Evolutionary conservation across 1,140 invertebrate genomes (phyloP), one percentile per base, ranked within the genome.

Genomic region (Eupristina koningsbergeri): DNA sequence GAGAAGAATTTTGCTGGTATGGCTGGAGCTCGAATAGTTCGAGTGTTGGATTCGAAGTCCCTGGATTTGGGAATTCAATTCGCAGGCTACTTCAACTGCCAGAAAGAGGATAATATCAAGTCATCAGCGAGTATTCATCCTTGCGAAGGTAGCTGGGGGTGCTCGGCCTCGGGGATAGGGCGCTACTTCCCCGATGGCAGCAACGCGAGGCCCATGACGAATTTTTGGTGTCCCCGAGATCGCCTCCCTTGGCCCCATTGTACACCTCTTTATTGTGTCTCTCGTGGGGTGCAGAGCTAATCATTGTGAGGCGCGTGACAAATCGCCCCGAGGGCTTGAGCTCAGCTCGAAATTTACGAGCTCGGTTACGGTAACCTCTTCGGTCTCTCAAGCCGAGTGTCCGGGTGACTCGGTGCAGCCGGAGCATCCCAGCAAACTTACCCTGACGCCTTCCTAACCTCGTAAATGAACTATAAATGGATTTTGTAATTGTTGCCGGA

Each of bases 401-500:
- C 5, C 19, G 45, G 47, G 79, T 69, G 64, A 69, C 58, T 29
- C 26, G 41, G 77, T 3, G 19, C 22, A 22, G 19, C 26, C 19
- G 13, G 1, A 1, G 53, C 22, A 17, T 3, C 50, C 50, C 9
- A 22, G 36, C 17, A 31, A 34, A 19, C 26, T 34, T 26, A n/a
- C n/a, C n/a, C 61, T 53, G 84, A 64, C 22, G 13, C 34, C 1
- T 17, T 26, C 39, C n/a, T 86, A 86, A 39, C 81, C 45, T 36
- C 41, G 87, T 89, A 90, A 91, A 91, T 90, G 89, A 89, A 86
- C 87, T 87, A 86, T 90, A 91, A 91, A 91, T 90, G 87, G 88
- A 86, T 84, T 84, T 86, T 83, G 86, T 87, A 89, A 88, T 86
- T 88, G 90, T 85, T 87, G 87, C 71, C 61, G 47, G 80, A 83